These are phyloP conservation scores for Homalodisca vitripennis DNA, from an alignment of 1,140 invertebrate species.

Conservation along the genomic window DNA sequence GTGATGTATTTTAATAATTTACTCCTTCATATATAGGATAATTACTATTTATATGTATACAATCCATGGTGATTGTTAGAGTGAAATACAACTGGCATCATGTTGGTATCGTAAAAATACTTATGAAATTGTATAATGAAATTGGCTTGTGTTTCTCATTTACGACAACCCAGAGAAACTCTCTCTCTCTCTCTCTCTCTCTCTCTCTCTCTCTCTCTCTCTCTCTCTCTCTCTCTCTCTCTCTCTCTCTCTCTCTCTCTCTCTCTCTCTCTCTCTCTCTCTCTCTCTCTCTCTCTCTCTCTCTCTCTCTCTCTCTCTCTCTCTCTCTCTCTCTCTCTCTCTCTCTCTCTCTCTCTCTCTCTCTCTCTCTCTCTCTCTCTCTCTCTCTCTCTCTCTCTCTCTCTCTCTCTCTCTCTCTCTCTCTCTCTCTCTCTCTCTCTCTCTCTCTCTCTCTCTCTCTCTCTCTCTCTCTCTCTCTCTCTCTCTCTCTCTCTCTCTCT, in stretches of 20 bases:
- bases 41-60: too few species aligned
- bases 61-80: too few species aligned
- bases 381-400: slow-evolving; percentile 3
- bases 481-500: slow-evolving; percentile 3
- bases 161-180: too few species aligned
- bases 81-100: too few species aligned
- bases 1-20: too few species aligned
- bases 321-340: slow-evolving; percentile 3
- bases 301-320: slow-evolving; percentile 3
- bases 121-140: too few species aligned
- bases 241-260: slow-evolving; percentile 3
- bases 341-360: slow-evolving; percentile 3
- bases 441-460: slow-evolving; percentile 3
- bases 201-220: slow-evolving; percentile 3
- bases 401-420: slow-evolving; percentile 3
- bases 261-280: slow-evolving; percentile 3
- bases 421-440: slow-evolving; percentile 3
- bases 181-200: slow-evolving; percentile 3
- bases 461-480: slow-evolving; percentile 3
- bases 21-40: too few species aligned
- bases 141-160: too few species aligned
- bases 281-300: slow-evolving; percentile 3
- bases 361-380: slow-evolving; percentile 3
- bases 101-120: too few species aligned
- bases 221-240: slow-evolving; percentile 3